Base-by-base conservation (phyloP, 92 coral and sea anemone species). In the Desmophyllum pertusum region DNA sequence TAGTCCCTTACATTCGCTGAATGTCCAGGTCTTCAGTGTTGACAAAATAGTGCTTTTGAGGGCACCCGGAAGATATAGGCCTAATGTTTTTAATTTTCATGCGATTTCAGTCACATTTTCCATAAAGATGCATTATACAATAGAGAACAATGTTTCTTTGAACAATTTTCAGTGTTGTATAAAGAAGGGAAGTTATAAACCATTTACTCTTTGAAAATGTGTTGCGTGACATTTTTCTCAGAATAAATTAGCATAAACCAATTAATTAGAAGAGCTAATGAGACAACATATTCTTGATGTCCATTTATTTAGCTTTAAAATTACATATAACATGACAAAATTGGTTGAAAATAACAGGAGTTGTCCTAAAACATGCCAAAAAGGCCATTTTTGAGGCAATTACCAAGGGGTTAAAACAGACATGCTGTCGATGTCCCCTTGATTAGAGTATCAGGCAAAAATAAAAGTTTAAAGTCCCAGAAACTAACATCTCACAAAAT, bases 261-360 rank as follows among this genome's bases (percentile, higher is more conserved):
- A 65, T 65, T 65, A 31, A 65, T 65, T 65, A 65, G 11, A 65
- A 33, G 70, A 11, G 8, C 27, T 63, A 0, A 31, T 9, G 37
- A 25, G 19, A 63, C 19, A 63, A 63, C 41, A 33, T 18, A 31
- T 37, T 65, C 43, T 67, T 69, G 64, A 66, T 15, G 86, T 81
- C 76, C 86, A 81, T 43, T 81, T 81, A 66, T 31, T 81, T 18
- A 81, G 79, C 86, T 81, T 81, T 27, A 81, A 81, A 81, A 81
- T 51, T 70, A 81, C n/a, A 62, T 67, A 80, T 70, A 50, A 45
- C 23, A 66, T 48, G 64, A 14, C 59, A 30, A 81, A 81, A 81
- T 81, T 65, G 70, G 70, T 65, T 33, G 23, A 65, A 65, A 30
- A 35, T 33, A 31, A 31, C n/a, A 11, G 39, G 70, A 33, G 8